Conservation (phyloP, 2,888 invertebrate genomes). For the Ennomos quercinarius region DNA sequence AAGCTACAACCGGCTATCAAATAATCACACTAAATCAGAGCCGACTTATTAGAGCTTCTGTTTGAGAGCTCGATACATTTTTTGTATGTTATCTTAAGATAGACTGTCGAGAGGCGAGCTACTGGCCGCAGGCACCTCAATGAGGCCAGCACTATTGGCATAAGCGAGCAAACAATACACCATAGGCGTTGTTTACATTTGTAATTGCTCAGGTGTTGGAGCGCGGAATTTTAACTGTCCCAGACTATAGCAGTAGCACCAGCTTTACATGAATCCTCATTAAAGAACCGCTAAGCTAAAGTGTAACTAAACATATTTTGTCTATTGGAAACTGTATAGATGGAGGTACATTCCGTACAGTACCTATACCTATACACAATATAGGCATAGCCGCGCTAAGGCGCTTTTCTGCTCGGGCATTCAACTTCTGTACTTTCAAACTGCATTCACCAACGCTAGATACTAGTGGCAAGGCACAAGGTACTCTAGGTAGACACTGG, state of each 20-base stretch:
- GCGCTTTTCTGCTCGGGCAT: conserved; percentile 52
- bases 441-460: conserved; percentile 45
- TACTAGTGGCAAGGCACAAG: no score
- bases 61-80: conserved; percentile 44
- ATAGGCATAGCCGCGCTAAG: conserved; percentile 1
- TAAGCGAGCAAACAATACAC: conserved; percentile 66
- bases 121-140: conserved; percentile 60
- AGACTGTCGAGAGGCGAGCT: conserved; percentile 40
- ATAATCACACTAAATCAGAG: conserved; percentile 52
- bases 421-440: conserved; percentile 59
- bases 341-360: conserved; percentile 5
- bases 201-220: conserved; percentile 61
- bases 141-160: conserved; percentile 70
- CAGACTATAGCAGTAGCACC: conserved; percentile 31
- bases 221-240: conserved; percentile 55
- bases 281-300: conserved; percentile 50
- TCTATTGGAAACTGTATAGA: conserved; percentile 13
- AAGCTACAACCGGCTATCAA: conserved; percentile 47
- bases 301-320: conserved; percentile 25
- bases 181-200: conserved; percentile 62
- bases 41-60: conserved; percentile 56
- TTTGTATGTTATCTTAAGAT: conserved; percentile 41
- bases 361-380: conserved; percentile 6
- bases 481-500: conserved; percentile 35
- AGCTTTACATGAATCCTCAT: conserved; percentile 42